These are phyloP conservation scores for Porphyrio hochstetteri DNA, from an alignment of 2,113 vertebrate genomes.

Conservation along the genomic window DNA sequence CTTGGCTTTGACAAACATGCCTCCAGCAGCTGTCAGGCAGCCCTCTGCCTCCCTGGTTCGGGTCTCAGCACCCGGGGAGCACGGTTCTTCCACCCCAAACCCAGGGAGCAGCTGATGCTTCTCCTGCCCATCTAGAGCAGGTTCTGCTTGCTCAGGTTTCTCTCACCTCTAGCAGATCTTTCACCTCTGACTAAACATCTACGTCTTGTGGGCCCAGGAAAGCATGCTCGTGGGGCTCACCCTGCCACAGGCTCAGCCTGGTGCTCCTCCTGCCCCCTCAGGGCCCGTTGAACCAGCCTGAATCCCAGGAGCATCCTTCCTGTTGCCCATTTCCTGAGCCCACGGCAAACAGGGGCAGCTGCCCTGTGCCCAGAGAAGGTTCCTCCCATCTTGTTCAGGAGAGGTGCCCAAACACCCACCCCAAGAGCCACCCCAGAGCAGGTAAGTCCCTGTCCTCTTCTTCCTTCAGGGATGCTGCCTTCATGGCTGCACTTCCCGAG, in stretches of 20 bases:
- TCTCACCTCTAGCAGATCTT: too few relatives aligned
- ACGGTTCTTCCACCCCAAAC: accelerated
- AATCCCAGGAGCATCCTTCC: not conserved
- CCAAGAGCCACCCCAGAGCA: not conserved
- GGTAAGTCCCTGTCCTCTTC: not conserved
- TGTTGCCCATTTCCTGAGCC: not conserved
- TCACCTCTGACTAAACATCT: not conserved
- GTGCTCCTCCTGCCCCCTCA: accelerated
- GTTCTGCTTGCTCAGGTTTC: not conserved
- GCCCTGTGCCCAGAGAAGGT: not conserved
- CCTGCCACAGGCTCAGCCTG: accelerated
- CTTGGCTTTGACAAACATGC: not conserved
- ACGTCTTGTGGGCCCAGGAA: accelerated
- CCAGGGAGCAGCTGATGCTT: not conserved
- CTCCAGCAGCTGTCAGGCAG: not conserved
- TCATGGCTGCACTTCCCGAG: accelerated
- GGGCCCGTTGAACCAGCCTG: not conserved
- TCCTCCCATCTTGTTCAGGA: not conserved
- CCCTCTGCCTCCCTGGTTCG: not conserved
- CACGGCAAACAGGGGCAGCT: accelerated
- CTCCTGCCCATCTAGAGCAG: not conserved
- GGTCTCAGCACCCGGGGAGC: not conserved
- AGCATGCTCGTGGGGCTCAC: accelerated
- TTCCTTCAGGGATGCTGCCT: not conserved
- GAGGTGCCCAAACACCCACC: not conserved